Conservation (phyloP, 2,888 invertebrate genomes). For the Ferdinandea cuprea region DNA sequence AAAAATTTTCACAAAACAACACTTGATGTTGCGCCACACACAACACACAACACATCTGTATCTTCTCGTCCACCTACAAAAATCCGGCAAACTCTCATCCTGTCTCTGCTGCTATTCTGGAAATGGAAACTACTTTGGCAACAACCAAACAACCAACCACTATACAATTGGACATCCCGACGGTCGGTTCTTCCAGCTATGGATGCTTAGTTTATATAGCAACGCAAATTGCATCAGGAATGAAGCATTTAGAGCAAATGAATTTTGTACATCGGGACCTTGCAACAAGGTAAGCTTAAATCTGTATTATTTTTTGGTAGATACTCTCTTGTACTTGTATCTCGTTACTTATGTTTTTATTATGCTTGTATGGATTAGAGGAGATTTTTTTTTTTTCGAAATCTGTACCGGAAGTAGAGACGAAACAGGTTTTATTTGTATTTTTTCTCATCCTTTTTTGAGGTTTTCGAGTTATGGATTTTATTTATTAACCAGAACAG, state of each 20-base stretch:
- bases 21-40: constrained; percentile 32
- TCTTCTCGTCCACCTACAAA: too few relatives aligned
- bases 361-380: constrained; percentile 26
- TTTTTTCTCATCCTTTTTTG: background rate
- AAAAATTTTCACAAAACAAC: constrained; percentile 58
- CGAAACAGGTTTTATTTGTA: background rate
- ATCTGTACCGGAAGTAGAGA: constrained; percentile 45
- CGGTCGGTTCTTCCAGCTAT: constrained; percentile 88
- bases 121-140: too few relatives aligned
- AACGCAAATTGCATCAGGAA: constrained; percentile 93
- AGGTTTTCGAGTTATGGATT: background rate
- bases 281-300: constrained; percentile 88
- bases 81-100: background rate
- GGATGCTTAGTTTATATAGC: constrained; percentile 94
- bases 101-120: too few relatives aligned
- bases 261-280: constrained; percentile 94
- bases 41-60: background rate
- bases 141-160: constrained; percentile 3
- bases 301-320: constrained; percentile 28
- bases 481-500: background rate
- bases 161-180: constrained; percentile 78
- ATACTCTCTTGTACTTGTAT: background rate
- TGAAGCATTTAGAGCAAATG: constrained; percentile 94
- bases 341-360: constrained; percentile 29
- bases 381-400: constrained; percentile 29